Evolutionary conservation across 2,888 invertebrate species (phyloP).

Genomic region (Dasypolia templi): DNA sequence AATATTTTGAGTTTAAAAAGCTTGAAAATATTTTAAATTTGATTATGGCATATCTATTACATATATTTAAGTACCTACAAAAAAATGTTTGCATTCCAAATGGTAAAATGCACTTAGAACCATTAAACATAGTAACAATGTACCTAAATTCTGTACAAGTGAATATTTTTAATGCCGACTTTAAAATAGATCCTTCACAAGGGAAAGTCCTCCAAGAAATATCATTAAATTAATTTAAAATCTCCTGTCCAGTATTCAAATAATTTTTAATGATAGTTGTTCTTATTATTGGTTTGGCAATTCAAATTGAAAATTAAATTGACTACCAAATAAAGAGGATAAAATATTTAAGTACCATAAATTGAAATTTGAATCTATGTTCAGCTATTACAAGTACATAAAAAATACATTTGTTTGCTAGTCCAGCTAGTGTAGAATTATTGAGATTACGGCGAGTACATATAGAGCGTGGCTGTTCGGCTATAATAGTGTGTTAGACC

Average conservation of each 20-base stretch:
- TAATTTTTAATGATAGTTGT: not conserved
- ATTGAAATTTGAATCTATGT: not conserved
- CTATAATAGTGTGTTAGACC: not conserved
- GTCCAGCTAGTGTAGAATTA: not conserved
- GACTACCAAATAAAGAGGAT: not conserved
- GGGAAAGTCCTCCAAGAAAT: not conserved
- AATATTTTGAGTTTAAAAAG: no score
- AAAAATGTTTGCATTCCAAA: not conserved
- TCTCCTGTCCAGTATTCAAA: not conserved
- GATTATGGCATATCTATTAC: no score
- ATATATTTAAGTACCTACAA: not conserved
- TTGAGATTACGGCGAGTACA: conserved; percentile 19
- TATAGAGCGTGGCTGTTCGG: conserved; percentile 42
- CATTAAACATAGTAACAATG: no score
- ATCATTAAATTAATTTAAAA: not conserved
- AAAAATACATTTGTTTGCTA: not conserved
- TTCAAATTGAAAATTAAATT: not conserved
- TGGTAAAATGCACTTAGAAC: not conserved
- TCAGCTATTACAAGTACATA: not conserved
- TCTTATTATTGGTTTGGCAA: not conserved
- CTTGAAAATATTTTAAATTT: no score
- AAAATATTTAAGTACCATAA: not conserved
- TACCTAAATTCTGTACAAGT: not conserved
- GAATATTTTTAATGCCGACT: not conserved
- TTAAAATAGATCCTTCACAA: not conserved